These are phyloP conservation scores for Centropyge bicolor DNA, from an alignment of 2,797 vertebrate species.

Conservation along the genomic window DNA sequence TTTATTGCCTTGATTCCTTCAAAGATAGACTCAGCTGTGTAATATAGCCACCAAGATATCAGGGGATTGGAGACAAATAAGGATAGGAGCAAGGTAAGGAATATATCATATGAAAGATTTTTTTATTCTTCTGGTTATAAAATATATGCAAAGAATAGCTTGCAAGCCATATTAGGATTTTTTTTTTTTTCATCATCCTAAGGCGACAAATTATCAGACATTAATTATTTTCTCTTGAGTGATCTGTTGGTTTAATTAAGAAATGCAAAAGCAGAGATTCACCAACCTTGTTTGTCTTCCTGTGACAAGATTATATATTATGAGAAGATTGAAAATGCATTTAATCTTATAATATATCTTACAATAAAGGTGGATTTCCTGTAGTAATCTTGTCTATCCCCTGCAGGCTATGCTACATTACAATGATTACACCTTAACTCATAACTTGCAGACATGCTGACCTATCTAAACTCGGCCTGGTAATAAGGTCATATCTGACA, in stretches of 20 bases:
- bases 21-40: constrained; percentile 78
- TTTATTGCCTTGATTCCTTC: constrained; percentile 83
- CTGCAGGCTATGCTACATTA: constrained; percentile 8
- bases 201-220: constrained; percentile 10
- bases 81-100: constrained; percentile 44
- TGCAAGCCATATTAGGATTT: constrained; percentile 9
- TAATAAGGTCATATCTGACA: constrained; percentile 71
- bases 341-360: not conserved
- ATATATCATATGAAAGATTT: constrained; percentile 39
- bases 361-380: constrained; percentile 17
- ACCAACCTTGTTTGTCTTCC: not conserved
- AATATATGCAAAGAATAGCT: constrained; percentile 34
- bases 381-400: not conserved
- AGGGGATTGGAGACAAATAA: constrained; percentile 66
- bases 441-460: constrained; percentile 48
- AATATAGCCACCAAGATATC: constrained; percentile 70
- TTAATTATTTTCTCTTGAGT: not conserved
- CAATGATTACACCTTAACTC: constrained; percentile 42
- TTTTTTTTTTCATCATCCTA: not conserved
- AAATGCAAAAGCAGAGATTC: not conserved
- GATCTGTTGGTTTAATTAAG: constrained; percentile 9
- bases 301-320: not conserved
- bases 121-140: constrained; percentile 11
- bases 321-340: constrained; percentile 1
- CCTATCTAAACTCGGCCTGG: constrained; percentile 36